Evolutionary conservation across 2,888 invertebrate species (phyloP).

Genomic region (Cephus spinipes): DNA sequence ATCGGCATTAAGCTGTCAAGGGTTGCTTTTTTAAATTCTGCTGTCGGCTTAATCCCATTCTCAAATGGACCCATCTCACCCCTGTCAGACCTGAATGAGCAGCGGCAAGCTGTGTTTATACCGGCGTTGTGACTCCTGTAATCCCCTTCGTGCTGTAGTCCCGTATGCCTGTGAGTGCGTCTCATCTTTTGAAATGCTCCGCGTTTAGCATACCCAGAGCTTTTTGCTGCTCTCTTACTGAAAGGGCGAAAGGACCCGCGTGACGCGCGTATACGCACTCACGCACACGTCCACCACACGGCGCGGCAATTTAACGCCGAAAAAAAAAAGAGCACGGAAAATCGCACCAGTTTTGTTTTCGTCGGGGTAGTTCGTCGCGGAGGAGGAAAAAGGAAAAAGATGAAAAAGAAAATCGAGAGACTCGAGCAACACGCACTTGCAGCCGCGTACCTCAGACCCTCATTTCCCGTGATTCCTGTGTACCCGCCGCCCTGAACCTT

Average conservation of each 20-base stretch:
- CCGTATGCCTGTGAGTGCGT: constrained; percentile 15
- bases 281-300: constrained; percentile 32
- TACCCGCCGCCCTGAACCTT: background rate
- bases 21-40: constrained; percentile 54
- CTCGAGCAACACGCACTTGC: background rate
- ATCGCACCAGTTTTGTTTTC: background rate
- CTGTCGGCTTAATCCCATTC: constrained; percentile 58
- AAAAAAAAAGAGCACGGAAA: constrained; percentile 15
- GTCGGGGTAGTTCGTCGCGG: background rate
- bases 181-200: constrained; percentile 35
- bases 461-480: background rate
- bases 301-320: constrained; percentile 33
- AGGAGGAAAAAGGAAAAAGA: background rate
- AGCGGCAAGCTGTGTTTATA: constrained; percentile 52
- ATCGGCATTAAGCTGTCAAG: constrained; percentile 64
- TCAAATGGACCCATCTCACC: constrained; percentile 51
- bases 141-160: constrained; percentile 28
- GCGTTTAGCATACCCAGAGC: constrained; percentile 36
- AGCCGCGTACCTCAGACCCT: too few species aligned
- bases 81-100: constrained; percentile 46
- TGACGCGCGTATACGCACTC: background rate
- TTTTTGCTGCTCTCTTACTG: constrained; percentile 25
- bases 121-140: constrained; percentile 50
- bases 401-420: background rate
- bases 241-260: background rate